These are phyloP conservation scores for Synanthedon andrenaeformis DNA, from an alignment of 2,888 invertebrate species.

Conservation along the genomic window DNA sequence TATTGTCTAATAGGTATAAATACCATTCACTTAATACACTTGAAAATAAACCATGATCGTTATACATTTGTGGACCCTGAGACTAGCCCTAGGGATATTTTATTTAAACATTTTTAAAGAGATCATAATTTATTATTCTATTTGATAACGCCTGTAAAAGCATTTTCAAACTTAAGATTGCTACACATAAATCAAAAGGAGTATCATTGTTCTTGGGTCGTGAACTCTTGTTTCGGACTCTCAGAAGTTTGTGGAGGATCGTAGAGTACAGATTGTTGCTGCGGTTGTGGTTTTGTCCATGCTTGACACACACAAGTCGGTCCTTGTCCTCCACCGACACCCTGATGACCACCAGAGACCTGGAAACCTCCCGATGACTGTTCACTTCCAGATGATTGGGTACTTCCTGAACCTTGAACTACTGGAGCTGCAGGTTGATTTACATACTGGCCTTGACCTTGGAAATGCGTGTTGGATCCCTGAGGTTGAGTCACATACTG, in stretches of 20 bases:
- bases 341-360: constrained; percentile 23
- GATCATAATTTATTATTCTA: too few relatives aligned
- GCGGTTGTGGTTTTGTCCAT: constrained; percentile 43
- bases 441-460: constrained; percentile 12
- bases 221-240: background rate
- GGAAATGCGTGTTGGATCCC: constrained; percentile 14
- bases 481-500: constrained; percentile 1
- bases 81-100: too few relatives aligned
- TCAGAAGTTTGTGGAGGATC: constrained; percentile 4
- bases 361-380: constrained; percentile 26
- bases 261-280: constrained; percentile 6
- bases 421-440: constrained; percentile 2
- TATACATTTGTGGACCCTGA: too few relatives aligned
- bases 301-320: constrained; percentile 56
- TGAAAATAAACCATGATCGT: too few relatives aligned
- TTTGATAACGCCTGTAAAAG: too few relatives aligned
- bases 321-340: constrained; percentile 21
- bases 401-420: background rate
- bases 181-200: too few relatives aligned
- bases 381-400: constrained; percentile 3
- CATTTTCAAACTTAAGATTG: too few relatives aligned
- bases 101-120: too few relatives aligned
- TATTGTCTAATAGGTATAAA: too few relatives aligned
- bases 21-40: too few relatives aligned
- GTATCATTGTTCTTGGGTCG: too few relatives aligned